Evolutionary conservation across 2,113 vertebrate species (phyloP), one percentile per base, ranked within the genome.

Genomic region (Anser cygnoides): DNA sequence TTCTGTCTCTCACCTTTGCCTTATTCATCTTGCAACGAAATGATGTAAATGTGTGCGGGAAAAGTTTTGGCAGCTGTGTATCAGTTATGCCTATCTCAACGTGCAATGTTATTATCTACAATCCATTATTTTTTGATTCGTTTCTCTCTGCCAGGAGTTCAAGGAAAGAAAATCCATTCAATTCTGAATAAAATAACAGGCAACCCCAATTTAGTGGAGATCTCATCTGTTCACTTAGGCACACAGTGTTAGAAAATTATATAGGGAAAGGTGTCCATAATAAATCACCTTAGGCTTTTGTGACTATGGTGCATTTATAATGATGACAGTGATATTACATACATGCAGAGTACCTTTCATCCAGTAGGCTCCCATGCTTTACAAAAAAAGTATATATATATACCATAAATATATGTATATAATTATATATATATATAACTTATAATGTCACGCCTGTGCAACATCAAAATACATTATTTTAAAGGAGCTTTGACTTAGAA

Each of bases 131-230:
- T 90, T 89, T 86, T 89, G 26, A 83, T 90, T 71, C 84, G 80
- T 95, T 97, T 90, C 43, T 78, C 76, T 79, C 65, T 87, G 81
- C 46, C 89, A 89, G 55, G 61, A 94, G 89, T 80, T 92, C 82
- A 89, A 95, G 89, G 87, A 74, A 84, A 93, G 89, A 87, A 96
- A 92, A 90, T 91, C 81, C 39, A 77, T 96, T 91, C 95, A 66
- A 94, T 68, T 89, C 67, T 73, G 54, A 95, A 93, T 75, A 78
- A 92, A 91, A 90, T 75, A 46, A 82, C 84, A 93, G 65, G 31
- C 63, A 84, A 28, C 81, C 20, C 57, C 52, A 82, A 44, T 94
- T 93, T 83, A 91, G 52, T 49, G 46, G 43, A 59, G 67, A 63
- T 44, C 79, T 92, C 83, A 90, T 93, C 84, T 73, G 77, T 89